Evolutionary conservation across 2,797 vertebrate genomes (phyloP).

Genomic region (Lithobates sylvaticus): DNA sequence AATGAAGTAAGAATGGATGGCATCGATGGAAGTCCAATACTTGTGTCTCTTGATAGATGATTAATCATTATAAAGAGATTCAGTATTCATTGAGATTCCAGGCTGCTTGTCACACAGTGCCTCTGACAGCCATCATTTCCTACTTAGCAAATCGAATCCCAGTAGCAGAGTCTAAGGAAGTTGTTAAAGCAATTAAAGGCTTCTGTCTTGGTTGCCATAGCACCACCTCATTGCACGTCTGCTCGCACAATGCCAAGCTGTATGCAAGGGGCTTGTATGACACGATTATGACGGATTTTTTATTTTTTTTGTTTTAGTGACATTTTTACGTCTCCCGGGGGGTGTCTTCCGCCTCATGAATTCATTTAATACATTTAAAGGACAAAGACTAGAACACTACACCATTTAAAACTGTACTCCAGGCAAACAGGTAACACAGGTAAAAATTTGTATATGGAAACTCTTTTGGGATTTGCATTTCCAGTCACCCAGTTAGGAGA

Average conservation of each 20-base stretch:
- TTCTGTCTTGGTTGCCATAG: slow-evolving; percentile 83
- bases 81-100: slow-evolving; percentile 66
- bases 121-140: slow-evolving; percentile 73
- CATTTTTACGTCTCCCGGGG: slow-evolving; percentile 16
- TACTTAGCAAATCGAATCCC: slow-evolving; percentile 75
- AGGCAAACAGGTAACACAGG: not conserved
- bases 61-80: slow-evolving; percentile 67
- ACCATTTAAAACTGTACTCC: not conserved
- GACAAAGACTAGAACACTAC: not conserved
- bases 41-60: slow-evolving; percentile 59
- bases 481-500: too few species aligned
- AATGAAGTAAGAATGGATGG: slow-evolving; percentile 14
- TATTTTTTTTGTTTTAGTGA: not conserved
- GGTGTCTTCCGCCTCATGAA: not conserved
- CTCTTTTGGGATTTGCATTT: too few species aligned
- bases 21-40: slow-evolving; percentile 3
- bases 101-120: slow-evolving; percentile 50
- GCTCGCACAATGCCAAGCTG: slow-evolving; percentile 81
- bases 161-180: slow-evolving; percentile 77
- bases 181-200: slow-evolving; percentile 84
- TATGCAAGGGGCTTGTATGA: slow-evolving; percentile 76
- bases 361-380: slow-evolving; percentile 1
- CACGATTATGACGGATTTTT: slow-evolving; percentile 63
- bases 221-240: slow-evolving; percentile 77
- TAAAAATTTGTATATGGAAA: not conserved